Conservation (phyloP, 2,797 vertebrate species). For the Rhadinocentrus ornatus region DNA sequence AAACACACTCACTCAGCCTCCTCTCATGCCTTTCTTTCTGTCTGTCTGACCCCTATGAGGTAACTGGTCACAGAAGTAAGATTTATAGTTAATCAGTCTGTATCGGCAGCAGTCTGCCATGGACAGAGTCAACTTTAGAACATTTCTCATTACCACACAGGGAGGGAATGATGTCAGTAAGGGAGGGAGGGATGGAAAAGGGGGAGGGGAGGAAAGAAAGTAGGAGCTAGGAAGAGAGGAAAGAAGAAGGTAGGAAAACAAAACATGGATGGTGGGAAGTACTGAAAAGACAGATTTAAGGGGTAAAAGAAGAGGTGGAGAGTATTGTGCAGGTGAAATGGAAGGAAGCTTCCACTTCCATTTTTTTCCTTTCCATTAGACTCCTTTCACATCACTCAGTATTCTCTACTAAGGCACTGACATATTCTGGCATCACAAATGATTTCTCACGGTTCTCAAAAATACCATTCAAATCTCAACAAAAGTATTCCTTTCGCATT, state of each 20-base stretch:
- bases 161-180: slow-evolving; percentile 69
- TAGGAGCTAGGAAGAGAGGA: slow-evolving; percentile 37
- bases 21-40: slow-evolving; percentile 81
- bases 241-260: slow-evolving; percentile 4
- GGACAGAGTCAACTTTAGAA: slow-evolving; percentile 79
- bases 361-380: slow-evolving; percentile 54
- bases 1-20: slow-evolving; percentile 55
- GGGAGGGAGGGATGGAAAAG: slow-evolving; percentile 37
- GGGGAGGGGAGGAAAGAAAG: slow-evolving; percentile 30
- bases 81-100: slow-evolving; percentile 93
- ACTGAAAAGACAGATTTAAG: slow-evolving; percentile 3
- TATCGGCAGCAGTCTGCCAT: slow-evolving; percentile 81
- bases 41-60: slow-evolving; percentile 86
- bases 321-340: slow-evolving; percentile 19
- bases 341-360: slow-evolving; percentile 30
- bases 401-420: slow-evolving; percentile 67
- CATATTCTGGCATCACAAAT: slow-evolving; percentile 73
- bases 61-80: slow-evolving; percentile 84
- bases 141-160: slow-evolving; percentile 80
- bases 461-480: slow-evolving; percentile 67
- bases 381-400: slow-evolving; percentile 76
- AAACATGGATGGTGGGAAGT: slow-evolving; percentile 1
- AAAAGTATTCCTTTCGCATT: slow-evolving; percentile 54
- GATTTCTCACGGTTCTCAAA: slow-evolving; percentile 68
- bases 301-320: slow-evolving; percentile 1